Percentiles rank a stretch among this genome's conserved stretches.
Conservation (phyloP, 2,888 invertebrate genomes). For the Serripes groenlandicus region DNA sequence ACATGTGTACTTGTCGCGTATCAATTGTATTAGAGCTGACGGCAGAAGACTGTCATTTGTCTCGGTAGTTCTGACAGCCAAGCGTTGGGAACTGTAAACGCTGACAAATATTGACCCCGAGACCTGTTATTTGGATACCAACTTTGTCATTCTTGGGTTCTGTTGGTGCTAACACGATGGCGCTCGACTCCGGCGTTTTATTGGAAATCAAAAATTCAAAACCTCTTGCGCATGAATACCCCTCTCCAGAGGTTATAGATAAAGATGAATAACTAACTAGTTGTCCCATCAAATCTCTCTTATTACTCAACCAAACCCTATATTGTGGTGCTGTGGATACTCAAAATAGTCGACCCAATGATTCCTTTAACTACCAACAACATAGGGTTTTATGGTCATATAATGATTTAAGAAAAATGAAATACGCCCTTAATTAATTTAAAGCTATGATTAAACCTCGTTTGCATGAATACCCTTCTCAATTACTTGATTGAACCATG, state of each 20-base stretch:
- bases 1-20: too few species aligned
- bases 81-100: constrained; percentile 43
- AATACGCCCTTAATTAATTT: too few species aligned
- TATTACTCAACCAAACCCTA: neutral
- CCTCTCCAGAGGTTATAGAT: too few species aligned
- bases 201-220: neutral
- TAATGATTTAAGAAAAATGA: too few species aligned
- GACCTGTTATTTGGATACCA: constrained; percentile 59
- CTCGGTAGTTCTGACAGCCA: constrained; percentile 33
- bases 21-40: constrained; percentile 53
- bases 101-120: constrained; percentile 49
- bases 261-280: too few species aligned
- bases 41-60: constrained; percentile 54
- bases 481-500: too few species aligned
- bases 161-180: neutral
- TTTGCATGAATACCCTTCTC: too few species aligned
- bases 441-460: too few species aligned
- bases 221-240: neutral
- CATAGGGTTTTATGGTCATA: neutral
- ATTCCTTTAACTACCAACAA: neutral
- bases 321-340: neutral
- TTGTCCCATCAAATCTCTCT: neutral
- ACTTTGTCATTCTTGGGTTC: constrained; percentile 19
- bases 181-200: neutral
- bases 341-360: neutral